These are phyloP conservation scores for Delphinus delphis DNA, from an alignment of 2,113 vertebrate genomes.

Conservation along the genomic window DNA sequence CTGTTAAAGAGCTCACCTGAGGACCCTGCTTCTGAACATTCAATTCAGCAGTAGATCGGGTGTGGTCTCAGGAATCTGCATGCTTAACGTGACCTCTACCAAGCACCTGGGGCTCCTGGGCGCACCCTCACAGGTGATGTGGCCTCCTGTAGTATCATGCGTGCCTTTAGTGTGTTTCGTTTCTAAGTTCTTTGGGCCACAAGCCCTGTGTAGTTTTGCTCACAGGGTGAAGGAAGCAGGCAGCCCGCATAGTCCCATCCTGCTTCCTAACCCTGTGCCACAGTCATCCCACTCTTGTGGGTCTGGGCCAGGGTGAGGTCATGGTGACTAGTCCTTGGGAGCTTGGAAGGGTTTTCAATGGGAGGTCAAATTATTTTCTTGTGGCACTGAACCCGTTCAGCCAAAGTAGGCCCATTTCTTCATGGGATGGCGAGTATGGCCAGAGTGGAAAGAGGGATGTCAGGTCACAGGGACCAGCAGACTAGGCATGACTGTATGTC, in stretches of 20 bases:
- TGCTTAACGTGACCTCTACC: too few relatives aligned
- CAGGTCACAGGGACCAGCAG: neutral
- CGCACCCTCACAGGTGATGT: neutral
- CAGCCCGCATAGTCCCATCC: neutral
- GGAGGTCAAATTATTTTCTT: neutral
- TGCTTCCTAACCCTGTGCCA: neutral
- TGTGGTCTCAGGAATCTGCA: neutral
- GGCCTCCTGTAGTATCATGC: neutral
- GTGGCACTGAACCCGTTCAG: neutral
- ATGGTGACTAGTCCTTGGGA: neutral
- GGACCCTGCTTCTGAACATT: neutral
- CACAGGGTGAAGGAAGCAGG: neutral
- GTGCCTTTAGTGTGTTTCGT: neutral
- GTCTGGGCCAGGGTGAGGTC: neutral
- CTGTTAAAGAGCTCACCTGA: neutral
- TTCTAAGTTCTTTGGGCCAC: neutral
- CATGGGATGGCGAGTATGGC: neutral
- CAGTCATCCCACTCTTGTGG: neutral
- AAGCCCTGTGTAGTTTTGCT: neutral
- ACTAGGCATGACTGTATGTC: neutral
- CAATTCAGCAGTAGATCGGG: fast-evolving
- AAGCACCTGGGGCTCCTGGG: neutral
- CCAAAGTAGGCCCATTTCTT: neutral
- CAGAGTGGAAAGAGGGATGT: neutral
- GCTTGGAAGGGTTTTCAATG: neutral